Evolutionary conservation across 2,113 vertebrate genomes (phyloP), one percentile per base, ranked within the genome.

Genomic region (Apteryx owenii): DNA sequence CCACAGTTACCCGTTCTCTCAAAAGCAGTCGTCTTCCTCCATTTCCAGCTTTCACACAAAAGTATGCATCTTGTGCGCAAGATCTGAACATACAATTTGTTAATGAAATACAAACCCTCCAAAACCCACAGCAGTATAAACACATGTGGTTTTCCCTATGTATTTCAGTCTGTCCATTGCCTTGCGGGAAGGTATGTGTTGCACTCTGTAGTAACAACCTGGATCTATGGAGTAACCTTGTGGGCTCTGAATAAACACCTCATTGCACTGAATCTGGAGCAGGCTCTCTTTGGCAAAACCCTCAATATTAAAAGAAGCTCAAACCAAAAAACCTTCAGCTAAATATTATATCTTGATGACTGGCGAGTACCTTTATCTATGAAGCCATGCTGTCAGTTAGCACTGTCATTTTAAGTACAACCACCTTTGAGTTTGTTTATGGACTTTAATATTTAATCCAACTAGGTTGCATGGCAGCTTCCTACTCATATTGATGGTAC

Each of bases 211-310:
- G n/a, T 21, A 72, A 65, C 2, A 85, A 80, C 28, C 25, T 29
- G 25, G 14, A 28, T 17, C 26, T 50, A 50, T 0, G 17, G 46
- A 89, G 36, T 75, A 54, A 66, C 10, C 14, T 19, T 33, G 12
- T 0, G 0, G 36, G 29, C 72, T 29, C 11, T 14, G 4, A 38
- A 19, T 17, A 69, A 80, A 71, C 2, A 12, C 38, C 50, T 28
- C 12, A 29, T 1, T 36, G 51, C 17, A 46, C 10, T 36, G 22
- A 20, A 42, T 5, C 36, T 46, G 66, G 53, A 40, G 73, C 40
- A 88, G 44, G 20, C 51, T 31, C 10, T 25, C 56, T 12, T 12
- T 3, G 1, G 7, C 26, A 76, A 79, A 94, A 44, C 44, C 36
- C 40, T 38, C 4, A 1, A 38, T 4, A 1, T 16, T 44, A 42